These are phyloP conservation scores for Drosophila ustulata DNA, from an alignment of 2,888 invertebrate species.

Conservation along the genomic window DNA sequence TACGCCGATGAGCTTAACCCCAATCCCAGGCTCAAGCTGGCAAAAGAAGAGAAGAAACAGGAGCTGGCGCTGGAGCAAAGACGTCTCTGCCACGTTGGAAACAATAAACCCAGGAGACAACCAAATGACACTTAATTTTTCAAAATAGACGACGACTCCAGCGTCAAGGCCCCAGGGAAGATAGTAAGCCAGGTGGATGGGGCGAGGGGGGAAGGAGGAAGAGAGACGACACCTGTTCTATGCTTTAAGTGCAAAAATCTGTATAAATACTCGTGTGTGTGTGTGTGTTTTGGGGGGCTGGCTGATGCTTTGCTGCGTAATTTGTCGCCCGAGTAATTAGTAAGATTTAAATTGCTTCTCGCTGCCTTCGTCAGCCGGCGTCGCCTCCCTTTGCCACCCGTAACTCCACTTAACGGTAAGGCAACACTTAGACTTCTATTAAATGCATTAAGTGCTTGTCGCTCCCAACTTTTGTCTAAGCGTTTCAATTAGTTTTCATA, in stretches of 20 bases:
- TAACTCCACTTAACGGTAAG: conserved; percentile 45
- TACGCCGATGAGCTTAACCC: conserved; percentile 30
- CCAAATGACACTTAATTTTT: conserved; percentile 77
- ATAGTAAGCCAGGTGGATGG: not conserved
- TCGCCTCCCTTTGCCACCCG: conserved; percentile 5
- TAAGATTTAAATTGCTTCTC: conserved; percentile 83
- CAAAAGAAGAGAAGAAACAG: conserved; percentile 13
- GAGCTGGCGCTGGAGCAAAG: conserved; percentile 23
- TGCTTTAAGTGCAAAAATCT: conserved; percentile 47
- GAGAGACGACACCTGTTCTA: conserved; percentile 47
- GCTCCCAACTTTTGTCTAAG: conserved; percentile 78
- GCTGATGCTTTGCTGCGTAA: conserved; percentile 64
- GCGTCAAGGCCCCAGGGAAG: conserved; percentile 6
- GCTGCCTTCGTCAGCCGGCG: conserved; percentile 45
- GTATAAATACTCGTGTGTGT: conserved; percentile 31
- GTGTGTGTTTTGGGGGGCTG: conserved; percentile 25
- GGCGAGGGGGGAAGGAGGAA: not conserved
- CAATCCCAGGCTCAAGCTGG: conserved; percentile 15
- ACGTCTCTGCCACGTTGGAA: conserved; percentile 42
- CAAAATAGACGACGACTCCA: conserved; percentile 60
- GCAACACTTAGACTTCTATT: conserved; percentile 66
- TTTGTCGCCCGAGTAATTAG: conserved; percentile 84
- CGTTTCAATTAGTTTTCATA: conserved; percentile 82
- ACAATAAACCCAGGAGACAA: conserved; percentile 66
- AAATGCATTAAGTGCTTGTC: conserved; percentile 81